Percentiles rank a stretch among this genome's conserved stretches.
phyloP scores from a whole-genome alignment of 30 jellyfish, hydroid and myxozoan genomes.

The Phacellophora camtschatica region DNA sequence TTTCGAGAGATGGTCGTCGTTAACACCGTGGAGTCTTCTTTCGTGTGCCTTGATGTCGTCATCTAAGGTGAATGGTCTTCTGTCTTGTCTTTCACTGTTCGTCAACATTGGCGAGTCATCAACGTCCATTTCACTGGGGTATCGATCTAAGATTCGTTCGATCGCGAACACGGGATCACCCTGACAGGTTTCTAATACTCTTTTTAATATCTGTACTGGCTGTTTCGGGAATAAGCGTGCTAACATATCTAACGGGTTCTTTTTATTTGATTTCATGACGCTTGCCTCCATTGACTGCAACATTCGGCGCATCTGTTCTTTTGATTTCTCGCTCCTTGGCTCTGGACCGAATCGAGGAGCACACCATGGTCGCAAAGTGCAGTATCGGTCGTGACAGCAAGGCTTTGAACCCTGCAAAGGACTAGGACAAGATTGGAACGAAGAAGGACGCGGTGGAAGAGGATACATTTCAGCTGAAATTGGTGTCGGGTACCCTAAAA shows the following conservation, averaged over 20 bases:
- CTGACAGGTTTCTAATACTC: constrained; percentile 74
- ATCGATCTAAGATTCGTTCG: constrained; percentile 83
- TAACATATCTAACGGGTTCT: constrained; percentile 85
- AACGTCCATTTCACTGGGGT: constrained; percentile 73
- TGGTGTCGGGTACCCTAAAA: background rate
- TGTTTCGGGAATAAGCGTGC: constrained; percentile 92
- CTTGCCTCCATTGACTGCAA: constrained; percentile 49
- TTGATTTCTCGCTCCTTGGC: constrained; percentile 43
- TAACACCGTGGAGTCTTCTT: constrained; percentile 52
- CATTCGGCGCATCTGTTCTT: constrained; percentile 43
- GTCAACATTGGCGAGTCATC: constrained; percentile 33
- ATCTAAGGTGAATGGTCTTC: constrained; percentile 17
- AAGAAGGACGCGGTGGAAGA: constrained; percentile 61
- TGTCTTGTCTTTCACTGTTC: constrained; percentile 25
- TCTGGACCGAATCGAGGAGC: constrained; percentile 43
- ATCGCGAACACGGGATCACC: constrained; percentile 94
- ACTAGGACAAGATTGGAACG: constrained; percentile 60
- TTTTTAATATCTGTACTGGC: constrained; percentile 58
- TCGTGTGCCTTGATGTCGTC: constrained; percentile 30
- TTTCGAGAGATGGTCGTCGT: constrained; percentile 93
- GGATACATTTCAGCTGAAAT: constrained; percentile 44
- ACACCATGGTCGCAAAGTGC: constrained; percentile 71
- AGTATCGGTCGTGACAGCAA: constrained; percentile 81
- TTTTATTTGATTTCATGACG: constrained; percentile 40
- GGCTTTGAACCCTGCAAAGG: constrained; percentile 41